Percentiles rank a stretch among this genome's conserved stretches.
phyloP scores from a whole-genome alignment of 2,888 invertebrate species.

The Chouioia cunea region DNA sequence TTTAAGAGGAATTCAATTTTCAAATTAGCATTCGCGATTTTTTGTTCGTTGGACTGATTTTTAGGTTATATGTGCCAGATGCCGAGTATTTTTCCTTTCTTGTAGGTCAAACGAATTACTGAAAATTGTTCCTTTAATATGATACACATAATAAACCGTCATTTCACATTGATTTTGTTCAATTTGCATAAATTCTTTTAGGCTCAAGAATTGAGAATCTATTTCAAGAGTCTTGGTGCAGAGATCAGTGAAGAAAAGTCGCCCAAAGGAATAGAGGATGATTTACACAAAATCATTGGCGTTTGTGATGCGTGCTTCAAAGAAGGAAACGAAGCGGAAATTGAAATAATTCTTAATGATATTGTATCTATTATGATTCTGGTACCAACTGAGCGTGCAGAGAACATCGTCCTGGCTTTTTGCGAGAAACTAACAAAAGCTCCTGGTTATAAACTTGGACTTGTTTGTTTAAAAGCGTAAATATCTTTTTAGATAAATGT shows the following conservation, averaged over 20 bases:
- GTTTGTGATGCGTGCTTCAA: constrained; percentile 94
- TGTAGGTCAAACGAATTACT: not conserved
- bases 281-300: constrained; percentile 93
- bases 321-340: constrained; percentile 86
- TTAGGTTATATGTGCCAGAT: constrained; percentile 43
- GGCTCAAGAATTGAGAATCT: constrained; percentile 89
- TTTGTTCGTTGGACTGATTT: not conserved
- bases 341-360: constrained; percentile 94
- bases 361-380: constrained; percentile 96
- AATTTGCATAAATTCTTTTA: constrained; percentile 59
- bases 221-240: constrained; percentile 93
- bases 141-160: no score
- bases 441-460: constrained; percentile 82
- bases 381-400: constrained; percentile 87
- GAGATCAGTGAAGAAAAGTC: constrained; percentile 94
- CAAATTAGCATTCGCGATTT: no score
- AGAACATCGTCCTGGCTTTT: constrained; percentile 89
- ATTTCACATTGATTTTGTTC: not conserved
- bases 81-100: constrained; percentile 16
- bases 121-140: no score
- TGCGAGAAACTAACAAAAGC: constrained; percentile 93
- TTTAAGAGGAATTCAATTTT: no score
- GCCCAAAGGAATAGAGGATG: constrained; percentile 90
- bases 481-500: constrained; percentile 64
- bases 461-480: constrained; percentile 88